Evolutionary conservation across 2,888 invertebrate genomes (phyloP).

Genomic region (Carcina quercana): DNA sequence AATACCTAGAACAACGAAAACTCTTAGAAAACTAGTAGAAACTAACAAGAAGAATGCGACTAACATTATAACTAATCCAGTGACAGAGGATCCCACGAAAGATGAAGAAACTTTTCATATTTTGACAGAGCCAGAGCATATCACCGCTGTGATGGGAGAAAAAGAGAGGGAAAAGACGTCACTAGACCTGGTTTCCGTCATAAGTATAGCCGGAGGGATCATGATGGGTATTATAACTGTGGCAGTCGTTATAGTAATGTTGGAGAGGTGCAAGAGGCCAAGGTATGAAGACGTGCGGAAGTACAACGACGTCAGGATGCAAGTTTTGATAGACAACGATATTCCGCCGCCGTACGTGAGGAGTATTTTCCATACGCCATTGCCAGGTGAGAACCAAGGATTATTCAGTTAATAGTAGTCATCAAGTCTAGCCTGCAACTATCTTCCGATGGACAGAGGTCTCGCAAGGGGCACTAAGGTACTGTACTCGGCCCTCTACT

Average conservation of each 20-base stretch:
- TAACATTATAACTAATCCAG: slow-evolving; percentile 29
- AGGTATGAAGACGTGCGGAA: slow-evolving; percentile 58
- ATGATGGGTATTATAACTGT: slow-evolving; percentile 69
- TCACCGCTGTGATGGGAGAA: slow-evolving; percentile 66
- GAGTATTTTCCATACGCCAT: slow-evolving; percentile 72
- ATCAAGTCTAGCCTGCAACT: too few species aligned
- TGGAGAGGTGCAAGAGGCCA: slow-evolving; percentile 56
- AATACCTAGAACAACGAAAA: slow-evolving; percentile 15
- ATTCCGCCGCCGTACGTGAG: slow-evolving; percentile 67
- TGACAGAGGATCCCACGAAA: slow-evolving; percentile 40
- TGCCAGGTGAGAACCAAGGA: slow-evolving; percentile 55
- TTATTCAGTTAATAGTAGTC: too few species aligned
- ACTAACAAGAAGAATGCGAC: slow-evolving; percentile 21
- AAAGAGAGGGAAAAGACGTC: slow-evolving; percentile 52
- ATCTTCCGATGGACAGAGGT: too few species aligned
- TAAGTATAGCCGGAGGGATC: slow-evolving; percentile 68
- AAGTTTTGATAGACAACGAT: slow-evolving; percentile 56
- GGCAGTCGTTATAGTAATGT: slow-evolving; percentile 64
- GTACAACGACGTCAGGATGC: slow-evolving; percentile 61
- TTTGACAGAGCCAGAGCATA: slow-evolving; percentile 73
- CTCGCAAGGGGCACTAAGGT: too few species aligned
- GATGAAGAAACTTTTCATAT: slow-evolving; percentile 69
- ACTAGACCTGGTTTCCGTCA: slow-evolving; percentile 60
- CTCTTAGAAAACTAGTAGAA: slow-evolving; percentile 12
- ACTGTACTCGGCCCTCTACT: too few species aligned